Base-by-base conservation (phyloP, 1,140 invertebrate genomes). In the Leptonema lineaticorne region DNA sequence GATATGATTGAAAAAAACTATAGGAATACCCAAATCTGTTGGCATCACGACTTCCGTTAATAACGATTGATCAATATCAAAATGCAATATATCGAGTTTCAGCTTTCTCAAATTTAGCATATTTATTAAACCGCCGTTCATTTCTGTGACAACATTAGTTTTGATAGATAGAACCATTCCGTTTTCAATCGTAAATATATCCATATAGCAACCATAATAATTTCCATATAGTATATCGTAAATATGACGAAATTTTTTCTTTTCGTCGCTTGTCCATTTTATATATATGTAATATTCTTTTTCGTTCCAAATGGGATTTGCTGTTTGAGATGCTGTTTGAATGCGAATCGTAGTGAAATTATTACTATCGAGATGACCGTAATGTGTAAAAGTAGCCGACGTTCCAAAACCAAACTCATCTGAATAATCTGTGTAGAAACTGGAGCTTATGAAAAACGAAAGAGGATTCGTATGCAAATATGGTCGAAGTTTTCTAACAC, bases 21-120 rank as follows among this genome's bases (percentile, higher is more conserved):
- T 74, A 4, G 78, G 78, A 18, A 83, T 57, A 60, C 82, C 82
- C 16, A 81, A 75, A 26, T 82, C 80, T 7, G 77, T 82, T 0
- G 79, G 72, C 9, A 82, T 60, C 8, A 75, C 27, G 33, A 73
- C 63, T 60, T 67, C 66, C 1, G 37, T 69, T 26, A 69, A 58
- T 2, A 70, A 26, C 8, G 63, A 45, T 28, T 69, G 73, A 9
- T 67, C 56, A 27, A 74, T 37, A n/a, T 24, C 37, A 20, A 22
- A 45, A 6, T 58, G 2, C 1, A 28, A 28, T 7, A 9, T 18
- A 18, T 16, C 5, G 11, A 24, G 11, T 6, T 11, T 33, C 30
- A 18, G 8, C n/a, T n/a, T n/a, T n/a, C n/a, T n/a, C n/a, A n/a
- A n/a, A n/a, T n/a, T n/a, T n/a, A n/a, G n/a, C n/a, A n/a, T n/a